Evolutionary conservation across 2,797 vertebrate genomes (phyloP), one percentile per base, ranked within the genome.

Genomic region (Pygocentrus nattereri): DNA sequence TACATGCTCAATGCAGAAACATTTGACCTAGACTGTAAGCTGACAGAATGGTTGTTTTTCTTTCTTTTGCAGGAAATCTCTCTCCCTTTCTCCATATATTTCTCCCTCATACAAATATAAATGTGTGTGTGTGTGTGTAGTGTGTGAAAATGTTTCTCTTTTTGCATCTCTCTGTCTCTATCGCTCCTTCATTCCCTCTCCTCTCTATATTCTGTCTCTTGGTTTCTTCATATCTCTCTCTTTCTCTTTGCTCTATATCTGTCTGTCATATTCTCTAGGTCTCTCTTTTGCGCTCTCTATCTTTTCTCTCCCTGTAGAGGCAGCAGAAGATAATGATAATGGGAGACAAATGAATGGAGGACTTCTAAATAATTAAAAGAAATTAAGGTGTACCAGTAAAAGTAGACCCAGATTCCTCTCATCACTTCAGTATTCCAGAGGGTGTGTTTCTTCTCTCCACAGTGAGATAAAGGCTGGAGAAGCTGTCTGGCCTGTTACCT

Each of bases 401-500:
- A 62, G 54, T 19, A 15, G 49, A 6, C 23, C 21, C 30, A 52
- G 15, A 56, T 68, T 52, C 30, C 44, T 65, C 71, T 76, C 34
- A 19, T 8, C 62, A 27, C 79, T 27, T 6, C 0, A 11, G 68
- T 79, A 50, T 58, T 25, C 19, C 50, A 27, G 27, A 68, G 21
- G n/a, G 30, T 7, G 64, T 25, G 49, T 72, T 84, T 25, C 34
- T 56, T 71, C 16, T 69, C 21, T 31, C 4, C 80, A 79, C 85
- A 38, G 23, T 70, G 23, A 50, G 21, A 81, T 54, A 58, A 75
- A 64, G 50, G 49, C 49, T 21, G 74, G 30, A 49, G 76, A 79
- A 76, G 74, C 52, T 31, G 58, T 62, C 50, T 49, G 44, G 25
- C 34, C 71, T 31, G 65, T 61, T n/a, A 16, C 88, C 61, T 76